A percentile compares a stretch with the other conserved stretches of the same genome.
phyloP scores from a whole-genome alignment of 2,797 vertebrate species.

The Lateolabrax maculatus region DNA sequence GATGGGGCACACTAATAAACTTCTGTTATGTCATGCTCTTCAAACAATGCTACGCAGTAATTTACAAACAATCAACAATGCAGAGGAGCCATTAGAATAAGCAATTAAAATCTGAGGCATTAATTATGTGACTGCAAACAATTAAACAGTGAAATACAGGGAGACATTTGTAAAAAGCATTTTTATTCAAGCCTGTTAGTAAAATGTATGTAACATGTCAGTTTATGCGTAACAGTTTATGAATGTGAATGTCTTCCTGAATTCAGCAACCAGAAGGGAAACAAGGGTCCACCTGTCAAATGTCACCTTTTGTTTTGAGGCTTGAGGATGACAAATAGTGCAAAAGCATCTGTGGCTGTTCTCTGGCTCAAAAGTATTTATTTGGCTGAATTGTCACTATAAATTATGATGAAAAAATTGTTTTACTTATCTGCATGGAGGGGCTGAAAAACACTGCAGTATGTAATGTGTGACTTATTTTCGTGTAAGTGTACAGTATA shows the following conservation, averaged over 20 bases:
- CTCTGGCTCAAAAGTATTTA: not conserved
- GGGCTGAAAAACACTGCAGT: conserved; percentile 4
- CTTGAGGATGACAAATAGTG: not conserved
- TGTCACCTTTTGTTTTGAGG: conserved; percentile 14
- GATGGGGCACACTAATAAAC: conserved; percentile 70
- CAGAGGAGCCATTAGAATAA: conserved; percentile 41
- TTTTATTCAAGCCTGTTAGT: not conserved
- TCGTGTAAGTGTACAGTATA: not conserved
- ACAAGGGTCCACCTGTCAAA: conserved; percentile 3
- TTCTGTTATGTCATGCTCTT: conserved; percentile 51
- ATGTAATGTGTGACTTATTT: not conserved
- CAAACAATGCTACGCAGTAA: conserved; percentile 42
- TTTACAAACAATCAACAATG: conserved; percentile 56
- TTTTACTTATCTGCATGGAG: not conserved
- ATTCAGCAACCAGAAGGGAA: not conserved
- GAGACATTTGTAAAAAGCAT: not conserved
- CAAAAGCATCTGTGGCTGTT: not conserved
- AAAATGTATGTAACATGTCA: not conserved
- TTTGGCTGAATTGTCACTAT: conserved; percentile 7
- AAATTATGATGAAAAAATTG: conserved; percentile 1
- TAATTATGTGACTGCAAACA: conserved; percentile 46
- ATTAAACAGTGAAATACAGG: conserved; percentile 9
- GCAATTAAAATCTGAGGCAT: conserved; percentile 48
- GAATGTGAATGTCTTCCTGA: not conserved
- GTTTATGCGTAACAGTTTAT: not conserved